Evolutionary conservation across 1,140 invertebrate genomes (phyloP).

Genomic region (Dreissena rostriformis): DNA sequence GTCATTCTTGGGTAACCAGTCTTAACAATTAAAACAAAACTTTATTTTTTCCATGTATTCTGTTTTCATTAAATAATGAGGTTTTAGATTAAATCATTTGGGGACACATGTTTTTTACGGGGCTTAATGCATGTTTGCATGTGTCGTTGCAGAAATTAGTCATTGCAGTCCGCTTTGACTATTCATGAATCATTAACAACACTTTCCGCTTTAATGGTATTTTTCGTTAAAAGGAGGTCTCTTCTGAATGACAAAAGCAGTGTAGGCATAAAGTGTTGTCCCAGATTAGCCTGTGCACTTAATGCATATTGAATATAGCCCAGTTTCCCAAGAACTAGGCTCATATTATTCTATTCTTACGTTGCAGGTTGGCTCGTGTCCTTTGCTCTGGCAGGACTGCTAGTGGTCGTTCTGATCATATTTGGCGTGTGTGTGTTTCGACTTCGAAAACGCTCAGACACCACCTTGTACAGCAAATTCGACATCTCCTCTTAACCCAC

Average conservation of each 20-base stretch:
- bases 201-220: no score
- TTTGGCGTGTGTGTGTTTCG: neutral
- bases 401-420: slow-evolving; percentile 2
- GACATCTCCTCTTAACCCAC: slow-evolving; percentile 7
- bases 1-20: no score
- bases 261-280: no score
- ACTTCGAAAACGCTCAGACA: neutral
- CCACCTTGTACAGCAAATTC: slow-evolving; percentile 11
- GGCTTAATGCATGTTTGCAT: neutral
- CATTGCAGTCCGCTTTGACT: no score
- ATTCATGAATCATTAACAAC: no score
- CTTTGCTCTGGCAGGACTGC: slow-evolving; percentile 12
- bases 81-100: neutral
- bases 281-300: no score
- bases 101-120: neutral
- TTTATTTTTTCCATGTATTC: neutral
- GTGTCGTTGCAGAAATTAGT: no score
- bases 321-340: neutral
- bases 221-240: neutral
- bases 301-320: no score
- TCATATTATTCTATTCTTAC: neutral
- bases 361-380: slow-evolving; percentile 41
- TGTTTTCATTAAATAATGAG: neutral
- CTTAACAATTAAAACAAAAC: no score
- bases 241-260: no score